Evolutionary conservation across 2,113 vertebrate species (phyloP).

Genomic region (Acanthisitta chloris): DNA sequence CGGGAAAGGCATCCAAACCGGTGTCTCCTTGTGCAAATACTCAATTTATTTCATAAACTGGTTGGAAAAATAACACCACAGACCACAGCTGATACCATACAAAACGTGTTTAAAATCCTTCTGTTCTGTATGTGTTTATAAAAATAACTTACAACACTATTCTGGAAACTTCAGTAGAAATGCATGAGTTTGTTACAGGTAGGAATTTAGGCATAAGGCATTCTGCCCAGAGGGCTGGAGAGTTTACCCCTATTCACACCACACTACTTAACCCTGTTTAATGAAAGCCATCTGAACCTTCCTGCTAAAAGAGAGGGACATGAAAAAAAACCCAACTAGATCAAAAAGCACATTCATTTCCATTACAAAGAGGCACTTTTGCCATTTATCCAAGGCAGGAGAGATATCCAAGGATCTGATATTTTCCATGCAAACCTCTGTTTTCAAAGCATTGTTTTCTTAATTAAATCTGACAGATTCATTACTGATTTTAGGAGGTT

Average conservation of each 20-base stretch:
- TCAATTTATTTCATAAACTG: slow-evolving; percentile 21
- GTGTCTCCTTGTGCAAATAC: slow-evolving; percentile 23
- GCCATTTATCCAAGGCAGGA: not conserved
- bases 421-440: not conserved
- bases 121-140: not conserved
- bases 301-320: not conserved
- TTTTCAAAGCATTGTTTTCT: not conserved
- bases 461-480: not conserved
- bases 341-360: not conserved
- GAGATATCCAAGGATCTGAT: not conserved
- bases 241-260: not conserved
- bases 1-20: not conserved
- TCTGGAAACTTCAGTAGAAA: slow-evolving; percentile 5
- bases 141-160: slow-evolving; percentile 36
- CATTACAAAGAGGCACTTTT: not conserved
- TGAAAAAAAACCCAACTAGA: not conserved
- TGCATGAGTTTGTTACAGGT: not conserved
- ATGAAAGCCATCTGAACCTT: not conserved
- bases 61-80: not conserved
- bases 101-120: not conserved
- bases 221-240: not conserved
- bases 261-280: not conserved
- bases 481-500: not conserved
- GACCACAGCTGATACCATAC: not conserved
- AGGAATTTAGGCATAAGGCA: not conserved